Base-by-base conservation (phyloP, 2,113 vertebrate genomes). In the Ameiurus melas region DNA sequence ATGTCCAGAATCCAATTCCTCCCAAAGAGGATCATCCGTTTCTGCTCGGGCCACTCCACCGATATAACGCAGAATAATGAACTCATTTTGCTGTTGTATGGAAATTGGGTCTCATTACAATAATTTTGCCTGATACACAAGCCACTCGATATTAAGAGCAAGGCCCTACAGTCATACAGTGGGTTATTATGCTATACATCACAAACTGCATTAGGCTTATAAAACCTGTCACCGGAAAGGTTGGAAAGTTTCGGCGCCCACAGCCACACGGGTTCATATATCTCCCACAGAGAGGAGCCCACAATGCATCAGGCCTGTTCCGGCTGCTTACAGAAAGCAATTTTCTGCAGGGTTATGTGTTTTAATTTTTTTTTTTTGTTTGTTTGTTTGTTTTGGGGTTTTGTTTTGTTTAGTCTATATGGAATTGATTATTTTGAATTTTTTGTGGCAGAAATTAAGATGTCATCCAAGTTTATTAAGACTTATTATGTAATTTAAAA, bases 141-240 rank as follows among this genome's bases (percentile, higher is more conserved):
- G 92, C 92, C 91, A 94, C 93, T 93, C 91, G 68, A 95, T 96
- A 96, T 95, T 95, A 96, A 95, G 95, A 94, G 94, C 93, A 92
- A 94, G 91, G 93, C 94, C 96, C 95, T 94, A 94, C 93, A 96
- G 96, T 95, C 95, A 96, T 92, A 92, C 92, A 89, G 90, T 84
- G 91, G 90, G 91, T 96, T 96, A 96, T 96, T 96, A 95, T 96
- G 93, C 95, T 94, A 96, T 96, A 96, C 93, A 96, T 96, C 96
- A 96, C 94, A 96, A 95, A 96, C 94, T 95, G 94, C 94, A 93
- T 95, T 95, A 95, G 93, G 90, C 93, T 95, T 93, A 96, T 95
- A 95, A 96, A 95, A 94, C 86, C 95, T 96, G 96, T 96, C 95
- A 96, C 94, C 94, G 93, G 92, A 93, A 93, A 70, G 94, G 94